A percentile compares a stretch with the other conserved stretches of the same genome.
phyloP scores from a whole-genome alignment of 2,113 vertebrate genomes.

The Miniopterus natalensis region DNA sequence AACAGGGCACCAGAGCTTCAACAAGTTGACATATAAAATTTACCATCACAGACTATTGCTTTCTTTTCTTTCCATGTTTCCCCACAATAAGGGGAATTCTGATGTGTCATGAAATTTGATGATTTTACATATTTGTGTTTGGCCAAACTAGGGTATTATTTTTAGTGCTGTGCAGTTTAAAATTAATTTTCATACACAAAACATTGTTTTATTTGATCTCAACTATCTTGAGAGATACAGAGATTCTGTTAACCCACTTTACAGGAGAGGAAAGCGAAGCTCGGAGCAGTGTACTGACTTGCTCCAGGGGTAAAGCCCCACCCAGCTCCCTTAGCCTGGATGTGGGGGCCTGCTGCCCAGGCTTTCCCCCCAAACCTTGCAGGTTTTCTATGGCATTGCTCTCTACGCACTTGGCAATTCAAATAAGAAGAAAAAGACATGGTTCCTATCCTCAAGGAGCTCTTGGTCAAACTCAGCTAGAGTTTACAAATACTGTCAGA shows the following conservation, averaged over 20 bases:
- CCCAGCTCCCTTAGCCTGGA: background rate
- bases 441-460: background rate
- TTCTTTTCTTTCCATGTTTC: background rate
- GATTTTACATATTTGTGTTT: background rate
- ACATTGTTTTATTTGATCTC: background rate
- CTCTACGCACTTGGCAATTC: background rate
- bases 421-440: background rate
- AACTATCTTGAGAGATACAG: background rate
- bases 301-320: background rate
- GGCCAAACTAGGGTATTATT: background rate
- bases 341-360: no score
- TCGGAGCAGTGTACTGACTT: background rate
- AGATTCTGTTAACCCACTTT: background rate
- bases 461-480: background rate
- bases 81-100: background rate
- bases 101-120: background rate
- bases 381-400: background rate
- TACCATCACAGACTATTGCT: no score
- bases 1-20: background rate
- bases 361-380: fast-evolving
- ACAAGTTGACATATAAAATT: background rate
- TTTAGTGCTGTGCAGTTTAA: background rate
- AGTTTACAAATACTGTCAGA: background rate
- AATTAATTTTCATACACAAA: background rate
- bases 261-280: background rate